Base-by-base conservation (phyloP, 2,113 vertebrate species). In the Tychaedon coryphoeus region DNA sequence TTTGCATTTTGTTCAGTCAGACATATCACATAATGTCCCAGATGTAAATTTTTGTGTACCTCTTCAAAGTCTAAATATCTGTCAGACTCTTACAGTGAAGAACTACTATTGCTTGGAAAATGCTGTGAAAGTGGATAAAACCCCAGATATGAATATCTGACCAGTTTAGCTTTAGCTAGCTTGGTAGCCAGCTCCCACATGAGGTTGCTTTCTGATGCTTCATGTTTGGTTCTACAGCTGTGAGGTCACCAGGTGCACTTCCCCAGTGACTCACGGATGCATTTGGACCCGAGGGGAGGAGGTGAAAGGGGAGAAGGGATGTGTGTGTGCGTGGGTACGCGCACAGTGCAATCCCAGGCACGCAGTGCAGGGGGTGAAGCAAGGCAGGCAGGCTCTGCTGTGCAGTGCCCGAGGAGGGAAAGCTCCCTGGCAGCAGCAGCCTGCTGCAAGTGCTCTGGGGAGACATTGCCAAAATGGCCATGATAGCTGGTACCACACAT, bases 231-330 rank as follows among this genome's bases (percentile, higher is more conserved):
- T 86, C 34, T 34, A 2, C 17, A 38, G 67, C 74, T 81, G 36
- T 72, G 91, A 95, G 80, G 40, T 91, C 77, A 79, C 38, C n/a
- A 31, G 56, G 42, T 61, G 62, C 47, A 23, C 60, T 82, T 97
- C 87, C 17, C 0, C 7, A 38, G 81, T 95, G 77, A 95, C 85
- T 94, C 90, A 93, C 0, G 33, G 67, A 19, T 47, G 29, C 28
- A 7, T 58, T 57, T 34, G 92, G 62, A 75, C 16, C 61, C 0
- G 0, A 71, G n/a, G 42, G 62, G 71, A 92, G 74, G 74, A 92
- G 90, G 88, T 65, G 92, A 96, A 93, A 92, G 81, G 89, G 66
- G 33, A 94, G 74, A 48, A 90, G 62, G 31, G 70, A 10, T 62
- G 64, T 43, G 74, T 11, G 16, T 29, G 71, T 9, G 76, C 0